These are phyloP conservation scores for Agrilus biguttatus DNA, from an alignment of 2,888 invertebrate species.

Conservation along the genomic window DNA sequence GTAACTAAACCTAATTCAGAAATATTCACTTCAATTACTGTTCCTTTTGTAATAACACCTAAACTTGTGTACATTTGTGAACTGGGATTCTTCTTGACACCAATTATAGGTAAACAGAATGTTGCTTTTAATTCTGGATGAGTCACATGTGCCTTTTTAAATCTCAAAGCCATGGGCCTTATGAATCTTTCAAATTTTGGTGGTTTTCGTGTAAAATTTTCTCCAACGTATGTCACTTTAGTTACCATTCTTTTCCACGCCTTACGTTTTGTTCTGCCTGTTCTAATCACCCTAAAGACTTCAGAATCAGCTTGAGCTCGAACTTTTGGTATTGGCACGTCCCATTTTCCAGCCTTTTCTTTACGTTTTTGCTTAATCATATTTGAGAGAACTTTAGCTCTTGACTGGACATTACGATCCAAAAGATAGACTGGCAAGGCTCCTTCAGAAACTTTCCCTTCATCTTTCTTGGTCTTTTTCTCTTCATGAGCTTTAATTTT, in stretches of 20 bases:
- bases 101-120: conserved; percentile 92
- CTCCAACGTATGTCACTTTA: conserved; percentile 95
- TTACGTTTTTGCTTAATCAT: conserved; percentile 99
- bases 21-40: conserved; percentile 94
- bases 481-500: conserved; percentile 96
- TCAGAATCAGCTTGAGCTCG: conserved; percentile 92
- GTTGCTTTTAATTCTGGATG: conserved; percentile 99
- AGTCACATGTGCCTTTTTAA: conserved; percentile 96
- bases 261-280: conserved; percentile 86
- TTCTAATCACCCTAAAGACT: conserved; percentile 84
- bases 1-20: conserved; percentile 97
- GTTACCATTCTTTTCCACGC: conserved; percentile 99
- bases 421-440: conserved; percentile 93
- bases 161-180: conserved; percentile 90
- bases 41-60: conserved; percentile 98
- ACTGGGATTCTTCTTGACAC: conserved; percentile 98
- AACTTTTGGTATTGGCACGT: conserved; percentile 98
- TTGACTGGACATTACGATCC: conserved; percentile 86
- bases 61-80: conserved; percentile 93
- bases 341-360: conserved; percentile 99
- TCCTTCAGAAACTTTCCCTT: conserved; percentile 73
- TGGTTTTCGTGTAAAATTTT: conserved; percentile 96
- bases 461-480: conserved; percentile 71
- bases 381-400: conserved; percentile 92
- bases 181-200: conserved; percentile 99